Percentiles rank a stretch among this genome's conserved stretches.
phyloP scores from a whole-genome alignment of 2,888 invertebrate genomes.

The Eilema caniola region DNA sequence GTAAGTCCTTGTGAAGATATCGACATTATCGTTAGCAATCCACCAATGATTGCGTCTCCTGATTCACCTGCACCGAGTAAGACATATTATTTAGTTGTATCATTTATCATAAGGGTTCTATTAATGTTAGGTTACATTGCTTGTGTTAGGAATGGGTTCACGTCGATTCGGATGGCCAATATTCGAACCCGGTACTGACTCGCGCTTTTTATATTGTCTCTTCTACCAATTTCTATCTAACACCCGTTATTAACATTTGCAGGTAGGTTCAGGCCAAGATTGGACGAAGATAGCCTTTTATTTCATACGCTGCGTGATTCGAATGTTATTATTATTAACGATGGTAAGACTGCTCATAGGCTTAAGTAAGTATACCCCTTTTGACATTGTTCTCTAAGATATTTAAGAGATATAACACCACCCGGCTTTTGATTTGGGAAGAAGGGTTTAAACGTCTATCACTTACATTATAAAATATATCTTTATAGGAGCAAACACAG shows the following conservation, averaged over 20 bases:
- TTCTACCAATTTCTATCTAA: background rate
- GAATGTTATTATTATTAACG: slow-evolving; percentile 96
- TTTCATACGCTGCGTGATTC: slow-evolving; percentile 97
- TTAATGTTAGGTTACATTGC: too few relatives aligned
- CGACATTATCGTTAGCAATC: slow-evolving; percentile 87
- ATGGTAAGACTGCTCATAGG: slow-evolving; percentile 95
- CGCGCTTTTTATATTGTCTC: too few relatives aligned
- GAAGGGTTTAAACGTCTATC: too few relatives aligned
- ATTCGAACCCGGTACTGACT: too few relatives aligned
- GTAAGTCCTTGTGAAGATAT: slow-evolving; percentile 94
- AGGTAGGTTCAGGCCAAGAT: slow-evolving; percentile 67
- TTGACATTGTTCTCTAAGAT: background rate
- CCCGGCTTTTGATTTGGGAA: background rate
- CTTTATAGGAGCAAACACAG: too few relatives aligned
- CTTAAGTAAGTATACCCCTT: slow-evolving; percentile 91
- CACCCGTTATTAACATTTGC: slow-evolving; percentile 60
- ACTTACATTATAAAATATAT: too few relatives aligned
- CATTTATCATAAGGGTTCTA: too few relatives aligned
- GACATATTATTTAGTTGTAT: slow-evolving; percentile 4
- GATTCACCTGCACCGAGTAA: slow-evolving; percentile 75
- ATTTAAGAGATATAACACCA: too few relatives aligned
- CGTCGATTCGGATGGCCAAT: too few relatives aligned
- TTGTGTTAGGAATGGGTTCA: too few relatives aligned
- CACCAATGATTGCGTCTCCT: slow-evolving; percentile 53
- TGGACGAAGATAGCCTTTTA: slow-evolving; percentile 91